Base-by-base conservation (phyloP, 2,113 vertebrate species). In the Nettapus auritus region DNA sequence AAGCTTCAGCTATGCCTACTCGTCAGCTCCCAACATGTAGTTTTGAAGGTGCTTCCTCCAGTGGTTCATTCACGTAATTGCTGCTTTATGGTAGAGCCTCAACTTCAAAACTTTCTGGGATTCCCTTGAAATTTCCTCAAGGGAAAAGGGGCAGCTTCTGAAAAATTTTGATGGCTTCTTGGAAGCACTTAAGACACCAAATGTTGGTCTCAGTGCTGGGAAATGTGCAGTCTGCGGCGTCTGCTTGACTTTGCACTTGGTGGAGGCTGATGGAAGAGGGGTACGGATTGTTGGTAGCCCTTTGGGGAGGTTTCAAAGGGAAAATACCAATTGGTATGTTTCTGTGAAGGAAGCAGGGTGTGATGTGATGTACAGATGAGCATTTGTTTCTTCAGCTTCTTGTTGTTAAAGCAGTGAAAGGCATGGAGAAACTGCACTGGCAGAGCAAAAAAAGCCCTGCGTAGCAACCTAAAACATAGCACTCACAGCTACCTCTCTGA, bases 1-100 rank as follows among this genome's bases (percentile, higher is more conserved):
- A 66, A 89, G 18, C 23, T 87, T 71, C 63, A 52, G 40, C 66
- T 79, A 0, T 62, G 53, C 77, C 83, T 60, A 13, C 29, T 31
- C 62, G 76, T 42, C 44, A 82, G 74, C 42, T 92, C 77, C 19
- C 33, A 75, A 38, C 44, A 34, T 76, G 75, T 36, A 18, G 34
- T 86, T 95, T 60, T 76, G 85, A 85, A 93, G 92, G 33, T 38
- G 36, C 44, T 73, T 82, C 70, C 83, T 76, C 75, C 70, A 73
- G 91, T 50, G 67, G 56, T 68, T 84, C 59, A 89, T 91, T 86
- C 34, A 79, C 52, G 74, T 26, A 36, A 15, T 82, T 88, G 42
- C 28, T 25, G 16, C 59, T 92, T 87, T 71, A 22, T 29, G 26
- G 42, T 79, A 75, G 1, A 33, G 29, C 42, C 70, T 66, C 50